Conservation (phyloP, 1,140 invertebrate species). For the Babylonia areolata region DNA sequence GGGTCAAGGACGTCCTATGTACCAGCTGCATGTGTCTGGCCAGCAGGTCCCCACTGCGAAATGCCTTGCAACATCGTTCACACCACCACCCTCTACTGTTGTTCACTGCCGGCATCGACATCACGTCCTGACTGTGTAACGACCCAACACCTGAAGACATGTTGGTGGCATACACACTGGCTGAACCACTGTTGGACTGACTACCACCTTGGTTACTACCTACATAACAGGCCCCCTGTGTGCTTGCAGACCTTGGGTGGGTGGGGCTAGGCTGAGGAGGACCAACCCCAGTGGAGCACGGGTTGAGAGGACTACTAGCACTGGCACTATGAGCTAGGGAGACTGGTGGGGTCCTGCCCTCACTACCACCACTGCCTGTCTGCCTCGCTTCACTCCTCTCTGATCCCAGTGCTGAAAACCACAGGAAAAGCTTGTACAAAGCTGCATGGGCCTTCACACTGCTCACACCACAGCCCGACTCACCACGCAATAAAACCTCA, state of each 20-base stretch:
- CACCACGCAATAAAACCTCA: not conserved
- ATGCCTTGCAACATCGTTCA: not conserved
- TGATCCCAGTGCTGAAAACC: not conserved
- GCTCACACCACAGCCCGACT: not conserved
- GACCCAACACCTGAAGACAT: not conserved
- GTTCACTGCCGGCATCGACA: not conserved
- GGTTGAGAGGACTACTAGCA: not conserved
- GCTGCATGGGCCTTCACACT: not conserved
- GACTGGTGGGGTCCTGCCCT: not conserved
- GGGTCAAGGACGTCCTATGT: not conserved
- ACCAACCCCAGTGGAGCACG: not conserved
- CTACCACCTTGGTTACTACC: not conserved
- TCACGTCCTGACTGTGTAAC: not conserved
- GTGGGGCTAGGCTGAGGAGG: not conserved
- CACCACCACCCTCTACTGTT: not conserved
- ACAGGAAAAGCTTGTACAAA: slow-evolving; percentile 11
- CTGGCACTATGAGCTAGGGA: not conserved
- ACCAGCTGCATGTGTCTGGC: not conserved
- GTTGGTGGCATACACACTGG: not conserved
- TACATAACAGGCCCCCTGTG: not conserved
- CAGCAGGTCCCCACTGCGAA: not conserved
- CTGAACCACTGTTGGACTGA: not conserved
- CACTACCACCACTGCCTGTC: not conserved
- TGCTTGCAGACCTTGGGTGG: not conserved
- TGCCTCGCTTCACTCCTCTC: not conserved